Conservation (phyloP, 2,797 vertebrate species). For the Peromyscus aztecus region DNA sequence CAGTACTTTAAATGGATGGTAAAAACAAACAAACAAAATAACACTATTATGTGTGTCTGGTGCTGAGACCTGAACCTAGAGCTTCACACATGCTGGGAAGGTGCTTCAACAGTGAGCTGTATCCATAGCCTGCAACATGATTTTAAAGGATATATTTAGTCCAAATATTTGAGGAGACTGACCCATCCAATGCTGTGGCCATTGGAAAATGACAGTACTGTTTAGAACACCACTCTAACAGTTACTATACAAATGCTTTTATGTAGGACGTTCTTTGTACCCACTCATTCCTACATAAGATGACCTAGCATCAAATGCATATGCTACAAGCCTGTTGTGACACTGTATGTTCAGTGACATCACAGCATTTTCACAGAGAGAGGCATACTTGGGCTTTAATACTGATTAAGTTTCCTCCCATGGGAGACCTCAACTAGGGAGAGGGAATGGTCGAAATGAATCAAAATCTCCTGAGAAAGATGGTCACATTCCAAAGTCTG, state of each 20-base stretch:
- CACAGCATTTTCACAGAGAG: neutral
- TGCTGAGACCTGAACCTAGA: neutral
- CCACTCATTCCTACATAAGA: neutral
- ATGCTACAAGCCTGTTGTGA: neutral
- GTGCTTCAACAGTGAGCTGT: neutral
- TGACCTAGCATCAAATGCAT: neutral
- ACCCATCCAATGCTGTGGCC: neutral
- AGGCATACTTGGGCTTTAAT: neutral
- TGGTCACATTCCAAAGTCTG: neutral
- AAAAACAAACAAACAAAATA: neutral
- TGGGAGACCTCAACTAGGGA: neutral
- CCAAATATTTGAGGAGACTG: neutral
- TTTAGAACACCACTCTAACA: neutral
- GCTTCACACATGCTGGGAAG: neutral
- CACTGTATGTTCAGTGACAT: neutral
- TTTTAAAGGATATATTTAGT: neutral
- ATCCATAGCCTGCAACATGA: neutral
- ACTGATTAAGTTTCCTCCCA: neutral
- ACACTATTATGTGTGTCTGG: neutral
- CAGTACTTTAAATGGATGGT: neutral
- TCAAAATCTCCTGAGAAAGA: neutral
- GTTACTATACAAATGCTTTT: neutral
- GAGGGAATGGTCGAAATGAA: neutral
- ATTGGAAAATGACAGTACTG: neutral
- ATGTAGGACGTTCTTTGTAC: neutral